phyloP scores from a whole-genome alignment of 2,888 invertebrate species.

The Pammene fasciana region DNA sequence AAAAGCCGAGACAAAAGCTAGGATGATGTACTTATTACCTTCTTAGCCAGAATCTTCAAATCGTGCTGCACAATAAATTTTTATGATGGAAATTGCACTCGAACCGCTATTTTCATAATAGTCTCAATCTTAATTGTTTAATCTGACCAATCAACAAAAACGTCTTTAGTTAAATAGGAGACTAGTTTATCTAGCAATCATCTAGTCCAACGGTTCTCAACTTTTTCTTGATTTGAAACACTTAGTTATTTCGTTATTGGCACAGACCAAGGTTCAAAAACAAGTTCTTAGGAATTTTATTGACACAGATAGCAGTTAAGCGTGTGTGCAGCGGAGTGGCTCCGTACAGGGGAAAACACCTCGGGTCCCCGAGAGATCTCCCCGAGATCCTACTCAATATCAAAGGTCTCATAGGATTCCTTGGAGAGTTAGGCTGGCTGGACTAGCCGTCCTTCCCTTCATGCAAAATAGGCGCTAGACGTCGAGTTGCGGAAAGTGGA shows the following conservation, averaged over 20 bases:
- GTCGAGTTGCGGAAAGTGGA: too few relatives aligned
- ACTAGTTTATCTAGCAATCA: constrained; percentile 36
- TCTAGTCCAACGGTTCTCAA: constrained; percentile 30
- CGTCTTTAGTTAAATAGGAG: background rate
- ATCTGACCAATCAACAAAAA: background rate
- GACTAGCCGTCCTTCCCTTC: too few relatives aligned
- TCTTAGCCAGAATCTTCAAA: background rate
- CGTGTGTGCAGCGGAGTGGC: too few relatives aligned
- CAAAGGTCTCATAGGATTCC: too few relatives aligned
- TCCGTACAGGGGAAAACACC: too few relatives aligned
- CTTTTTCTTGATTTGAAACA: background rate
- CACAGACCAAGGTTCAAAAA: background rate
- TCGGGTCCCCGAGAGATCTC: too few relatives aligned
- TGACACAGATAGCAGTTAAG: background rate
- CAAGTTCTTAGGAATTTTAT: background rate
- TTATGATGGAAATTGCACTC: background rate
- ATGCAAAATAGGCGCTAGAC: too few relatives aligned
- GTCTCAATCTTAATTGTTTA: constrained; percentile 18
- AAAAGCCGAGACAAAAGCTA: too few relatives aligned
- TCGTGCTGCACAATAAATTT: too few relatives aligned
- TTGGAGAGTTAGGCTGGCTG: too few relatives aligned
- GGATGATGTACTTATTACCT: background rate
- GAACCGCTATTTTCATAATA: background rate
- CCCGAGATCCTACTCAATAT: too few relatives aligned
- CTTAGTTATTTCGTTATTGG: background rate